Base-by-base conservation (phyloP, 1,140 invertebrate species). In the Bombus polaris region DNA sequence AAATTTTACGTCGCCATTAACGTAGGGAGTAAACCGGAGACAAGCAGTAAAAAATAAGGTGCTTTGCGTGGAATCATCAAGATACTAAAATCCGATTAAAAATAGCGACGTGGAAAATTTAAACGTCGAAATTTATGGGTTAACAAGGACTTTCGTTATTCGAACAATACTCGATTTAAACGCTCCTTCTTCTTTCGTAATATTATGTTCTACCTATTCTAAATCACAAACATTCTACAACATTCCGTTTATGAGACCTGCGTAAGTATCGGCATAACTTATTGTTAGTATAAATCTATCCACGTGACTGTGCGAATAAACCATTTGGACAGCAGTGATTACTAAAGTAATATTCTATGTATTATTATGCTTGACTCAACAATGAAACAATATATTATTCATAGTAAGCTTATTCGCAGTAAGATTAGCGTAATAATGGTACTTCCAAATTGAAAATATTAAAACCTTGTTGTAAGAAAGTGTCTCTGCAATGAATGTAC, bases 281-380 rank as follows among this genome's bases (percentile, higher is more conserved):
- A 35, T 68, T 68, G 66, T 37, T 68, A 68, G 18, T 68, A 68
- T 68, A 68, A 68, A 68, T 68, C 66, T 68, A 68, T 32, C 18
- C 3, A 10, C 22, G 22, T 18, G 6, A 68, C 35, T 37, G 35
- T 22, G 35, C 66, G 65, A 9, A 68, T 68, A 68, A 68, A 68
- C 32, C 66, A 68, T 18, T 18, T 22, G 8, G 35, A 37, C 66
- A 68, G 32, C 32, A 37, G 18, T 68, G 66, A 68, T 68, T 68
- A 68, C 32, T 22, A 18, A 68, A 68, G 66, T 68, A 68, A 68
- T 68, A 68, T 68, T 35, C 18, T 35, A 10, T 37, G 35, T 35
- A 10, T 68, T 68, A 35, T 37, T 35, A 8, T 68, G 3, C 15
- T 22, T 35, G 35, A 68, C 66, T 68, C 22, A 22, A 68, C 66